Percentiles rank a stretch among this genome's conserved stretches.
Evolutionary conservation across 1,140 invertebrate species (phyloP).

Genomic region (Aleiodes sp.): DNA sequence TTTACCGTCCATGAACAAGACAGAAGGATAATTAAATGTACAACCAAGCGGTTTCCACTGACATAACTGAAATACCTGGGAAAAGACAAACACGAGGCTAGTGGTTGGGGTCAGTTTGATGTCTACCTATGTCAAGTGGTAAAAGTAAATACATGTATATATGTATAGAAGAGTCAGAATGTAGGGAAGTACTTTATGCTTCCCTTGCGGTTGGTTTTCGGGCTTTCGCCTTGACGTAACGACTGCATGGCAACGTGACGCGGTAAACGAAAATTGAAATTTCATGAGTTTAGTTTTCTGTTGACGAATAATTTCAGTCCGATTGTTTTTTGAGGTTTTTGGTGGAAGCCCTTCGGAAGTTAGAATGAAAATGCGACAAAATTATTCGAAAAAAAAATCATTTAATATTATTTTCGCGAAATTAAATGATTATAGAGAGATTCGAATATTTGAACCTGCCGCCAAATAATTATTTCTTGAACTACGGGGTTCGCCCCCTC

Average conservation of each 20-base stretch:
- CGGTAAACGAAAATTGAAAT: background rate
- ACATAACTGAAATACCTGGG: background rate
- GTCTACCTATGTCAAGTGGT: slow-evolving; percentile 7
- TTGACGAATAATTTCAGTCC: too few species aligned
- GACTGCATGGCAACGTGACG: too few species aligned
- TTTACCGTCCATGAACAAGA: too few species aligned
- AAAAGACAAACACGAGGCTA: background rate
- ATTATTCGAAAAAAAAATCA: too few species aligned
- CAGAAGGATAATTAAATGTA: background rate
- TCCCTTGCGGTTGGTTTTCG: background rate
- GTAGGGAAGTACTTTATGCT: background rate
- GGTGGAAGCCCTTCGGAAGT: too few species aligned
- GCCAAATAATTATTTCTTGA: too few species aligned
- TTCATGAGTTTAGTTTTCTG: background rate
- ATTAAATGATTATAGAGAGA: too few species aligned
- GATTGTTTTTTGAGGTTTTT: too few species aligned
- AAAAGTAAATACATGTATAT: background rate
- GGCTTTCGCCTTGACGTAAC: background rate
- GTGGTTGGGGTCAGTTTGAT: background rate
- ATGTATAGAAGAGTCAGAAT: background rate
- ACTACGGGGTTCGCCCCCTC: too few species aligned
- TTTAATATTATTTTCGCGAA: too few species aligned
- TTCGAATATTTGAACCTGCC: too few species aligned
- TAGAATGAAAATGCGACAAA: too few species aligned
- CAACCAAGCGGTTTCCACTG: background rate